Conservation (phyloP, 2,888 invertebrate species). For the Idaea aversata region DNA sequence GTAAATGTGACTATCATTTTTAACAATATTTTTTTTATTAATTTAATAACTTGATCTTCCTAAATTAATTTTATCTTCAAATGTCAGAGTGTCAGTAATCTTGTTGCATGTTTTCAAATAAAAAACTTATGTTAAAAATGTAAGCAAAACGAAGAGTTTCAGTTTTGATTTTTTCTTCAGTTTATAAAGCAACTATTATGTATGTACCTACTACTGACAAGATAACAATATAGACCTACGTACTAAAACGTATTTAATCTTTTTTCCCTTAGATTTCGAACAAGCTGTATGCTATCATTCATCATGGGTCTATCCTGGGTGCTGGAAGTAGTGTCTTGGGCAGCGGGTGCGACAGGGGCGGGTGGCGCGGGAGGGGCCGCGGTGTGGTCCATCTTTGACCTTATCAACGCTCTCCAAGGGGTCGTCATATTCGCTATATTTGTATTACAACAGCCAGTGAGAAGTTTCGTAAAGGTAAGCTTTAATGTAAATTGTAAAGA, state of each 20-base stretch:
- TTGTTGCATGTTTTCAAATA: no score
- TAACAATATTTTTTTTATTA: background rate
- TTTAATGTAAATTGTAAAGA: no score
- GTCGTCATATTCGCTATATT: slow-evolving; percentile 84
- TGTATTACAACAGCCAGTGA: slow-evolving; percentile 73
- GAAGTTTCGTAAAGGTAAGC: slow-evolving; percentile 61
- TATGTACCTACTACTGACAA: no score
- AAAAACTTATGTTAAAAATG: no score
- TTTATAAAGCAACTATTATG: no score
- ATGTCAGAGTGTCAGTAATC: no score
- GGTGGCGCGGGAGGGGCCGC: slow-evolving; percentile 66
- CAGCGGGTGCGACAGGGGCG: slow-evolving; percentile 72
- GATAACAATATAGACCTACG: no score
- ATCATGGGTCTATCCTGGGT: slow-evolving; percentile 87
- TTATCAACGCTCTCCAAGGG: slow-evolving; percentile 85
- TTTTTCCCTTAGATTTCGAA: slow-evolving; percentile 67
- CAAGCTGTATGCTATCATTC: slow-evolving; percentile 81
- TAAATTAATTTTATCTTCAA: no score
- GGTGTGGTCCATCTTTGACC: slow-evolving; percentile 83
- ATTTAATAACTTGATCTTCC: no score
- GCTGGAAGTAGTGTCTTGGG: slow-evolving; percentile 85
- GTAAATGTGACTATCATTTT: background rate
- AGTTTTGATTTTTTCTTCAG: no score
- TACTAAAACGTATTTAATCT: background rate
- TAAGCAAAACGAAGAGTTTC: no score